Base-by-base conservation (phyloP, 2,113 vertebrate genomes). In the Nestor notabilis region DNA sequence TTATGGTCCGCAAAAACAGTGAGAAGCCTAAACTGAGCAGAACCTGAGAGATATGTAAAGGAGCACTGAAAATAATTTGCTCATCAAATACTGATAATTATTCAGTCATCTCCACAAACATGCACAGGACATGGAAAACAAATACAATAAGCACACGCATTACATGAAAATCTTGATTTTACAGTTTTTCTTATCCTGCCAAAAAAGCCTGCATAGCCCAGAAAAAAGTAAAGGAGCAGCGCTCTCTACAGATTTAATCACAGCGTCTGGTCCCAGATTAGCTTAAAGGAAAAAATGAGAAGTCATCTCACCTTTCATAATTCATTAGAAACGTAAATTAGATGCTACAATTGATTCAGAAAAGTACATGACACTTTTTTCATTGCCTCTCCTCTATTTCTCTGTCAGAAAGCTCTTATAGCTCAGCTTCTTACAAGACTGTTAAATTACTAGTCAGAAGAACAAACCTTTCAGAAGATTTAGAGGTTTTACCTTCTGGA, bases 401-500 rank as follows among this genome's bases (percentile, higher is more conserved):
- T 90, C 70, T 92, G 63, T 50, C 91, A 94, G 90, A 93, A 92
- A 91, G 24, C 60, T 91, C 81, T 89, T 93, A 41, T 72, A 58
- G 44, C 27, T 91, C 41, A 10, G 49, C 75, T 93, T 80, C 90
- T 95, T 95, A 91, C 64, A 93, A 91, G 65, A 85, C 61, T 83
- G 63, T 78, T 85, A 75, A 89, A 69, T 96, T 88, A 69, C 55
- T 43, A 68, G 65, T 66, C 35, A 37, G 68, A 88, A 93, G 89
- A 92, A 71, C 75, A 95, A 88, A 90, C 27, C 53, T 95, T 93
- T 91, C 85, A 65, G 69, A 93, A 86, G 79, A 87, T 85, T 76
- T 70, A 90, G 60, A 89, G 83, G 58, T 96, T 93, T 83, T 78
- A 58, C 69, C 50, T 78, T 85, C 68, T 79, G 89, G 88, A 89